A percentile compares a stretch with the other conserved stretches of the same genome.
These are phyloP conservation scores for Idaea dimidiata DNA, from an alignment of 2,888 invertebrate species.

Conservation along the genomic window DNA sequence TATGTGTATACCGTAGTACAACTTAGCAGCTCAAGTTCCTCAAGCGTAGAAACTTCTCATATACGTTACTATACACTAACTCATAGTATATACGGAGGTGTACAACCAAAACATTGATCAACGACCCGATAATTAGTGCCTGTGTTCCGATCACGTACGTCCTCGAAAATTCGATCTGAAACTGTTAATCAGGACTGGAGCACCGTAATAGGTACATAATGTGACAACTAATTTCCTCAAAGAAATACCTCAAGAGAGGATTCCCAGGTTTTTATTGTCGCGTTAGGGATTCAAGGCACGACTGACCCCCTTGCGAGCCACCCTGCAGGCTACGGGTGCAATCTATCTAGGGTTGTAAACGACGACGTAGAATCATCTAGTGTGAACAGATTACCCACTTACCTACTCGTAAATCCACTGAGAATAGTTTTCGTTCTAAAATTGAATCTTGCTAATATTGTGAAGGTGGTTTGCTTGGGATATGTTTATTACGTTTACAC, in stretches of 20 bases:
- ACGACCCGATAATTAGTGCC: conserved; percentile 15
- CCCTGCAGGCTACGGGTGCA: conserved; percentile 43
- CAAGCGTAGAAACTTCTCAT: conserved; percentile 26
- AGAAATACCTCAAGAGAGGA: conserved; percentile 52
- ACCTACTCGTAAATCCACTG: not conserved
- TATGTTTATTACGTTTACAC: not conserved
- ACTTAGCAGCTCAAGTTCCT: conserved; percentile 1
- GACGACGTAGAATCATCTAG: conserved; percentile 9
- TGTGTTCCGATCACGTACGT: conserved; percentile 16
- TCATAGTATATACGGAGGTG: not conserved
- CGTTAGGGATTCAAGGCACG: conserved; percentile 66
- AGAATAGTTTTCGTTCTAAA: not conserved
- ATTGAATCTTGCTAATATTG: not conserved
- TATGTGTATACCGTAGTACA: not conserved
- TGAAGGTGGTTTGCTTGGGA: no score
- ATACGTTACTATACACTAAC: not conserved
- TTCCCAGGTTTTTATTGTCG: conserved; percentile 60
- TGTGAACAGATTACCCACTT: conserved; percentile 15
- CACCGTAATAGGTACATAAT: conserved; percentile 64
- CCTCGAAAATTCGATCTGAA: conserved; percentile 15
- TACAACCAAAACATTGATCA: conserved; percentile 36
- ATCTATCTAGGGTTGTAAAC: conserved; percentile 40
- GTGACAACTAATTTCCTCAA: conserved; percentile 76
- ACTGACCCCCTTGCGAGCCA: conserved; percentile 29
- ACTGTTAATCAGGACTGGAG: conserved; percentile 52